Conservation (phyloP, 2,888 invertebrate species). For the Drosophila recens region DNA sequence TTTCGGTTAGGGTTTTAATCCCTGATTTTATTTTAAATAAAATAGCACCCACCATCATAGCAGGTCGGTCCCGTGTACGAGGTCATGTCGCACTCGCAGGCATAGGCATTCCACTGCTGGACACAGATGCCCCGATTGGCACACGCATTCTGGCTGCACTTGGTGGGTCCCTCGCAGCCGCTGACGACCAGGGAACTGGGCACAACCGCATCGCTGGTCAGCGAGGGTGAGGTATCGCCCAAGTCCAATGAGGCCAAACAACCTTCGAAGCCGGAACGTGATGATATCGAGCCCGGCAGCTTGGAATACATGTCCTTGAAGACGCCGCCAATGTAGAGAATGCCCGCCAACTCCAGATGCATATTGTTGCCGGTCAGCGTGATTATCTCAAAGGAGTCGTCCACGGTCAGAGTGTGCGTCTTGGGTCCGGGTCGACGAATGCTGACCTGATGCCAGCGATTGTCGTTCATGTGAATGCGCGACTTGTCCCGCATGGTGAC, state of each 20-base stretch:
- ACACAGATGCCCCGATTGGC: conserved; percentile 96
- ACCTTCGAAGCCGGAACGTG: conserved; percentile 96
- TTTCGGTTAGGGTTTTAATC: no score
- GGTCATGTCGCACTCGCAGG: conserved; percentile 98
- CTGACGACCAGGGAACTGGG: conserved; percentile 93
- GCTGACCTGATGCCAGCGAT: conserved; percentile 97
- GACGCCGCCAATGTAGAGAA: conserved; percentile 95
- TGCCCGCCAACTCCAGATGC: conserved; percentile 95
- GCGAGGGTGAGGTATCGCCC: conserved; percentile 94
- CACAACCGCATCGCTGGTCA: conserved; percentile 94
- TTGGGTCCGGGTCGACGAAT: conserved; percentile 94
- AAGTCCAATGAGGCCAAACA: conserved; percentile 96
- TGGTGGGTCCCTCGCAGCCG: conserved; percentile 95
- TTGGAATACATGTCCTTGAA: conserved; percentile 93
- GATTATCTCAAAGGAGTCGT: conserved; percentile 93
- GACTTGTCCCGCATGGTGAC: conserved; percentile 93
- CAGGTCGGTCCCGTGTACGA: conserved; percentile 97
- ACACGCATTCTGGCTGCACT: conserved; percentile 96
- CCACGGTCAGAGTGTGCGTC: conserved; percentile 95
- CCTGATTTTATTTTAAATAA: background rate
- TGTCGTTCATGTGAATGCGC: conserved; percentile 93
- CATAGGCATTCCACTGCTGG: conserved; percentile 97
- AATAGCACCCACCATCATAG: conserved; percentile 91
- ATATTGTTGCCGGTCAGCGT: conserved; percentile 91
- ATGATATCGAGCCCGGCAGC: conserved; percentile 93